Evolutionary conservation across 2,113 vertebrate genomes (phyloP).

Genomic region (Vulpes lagopus): DNA sequence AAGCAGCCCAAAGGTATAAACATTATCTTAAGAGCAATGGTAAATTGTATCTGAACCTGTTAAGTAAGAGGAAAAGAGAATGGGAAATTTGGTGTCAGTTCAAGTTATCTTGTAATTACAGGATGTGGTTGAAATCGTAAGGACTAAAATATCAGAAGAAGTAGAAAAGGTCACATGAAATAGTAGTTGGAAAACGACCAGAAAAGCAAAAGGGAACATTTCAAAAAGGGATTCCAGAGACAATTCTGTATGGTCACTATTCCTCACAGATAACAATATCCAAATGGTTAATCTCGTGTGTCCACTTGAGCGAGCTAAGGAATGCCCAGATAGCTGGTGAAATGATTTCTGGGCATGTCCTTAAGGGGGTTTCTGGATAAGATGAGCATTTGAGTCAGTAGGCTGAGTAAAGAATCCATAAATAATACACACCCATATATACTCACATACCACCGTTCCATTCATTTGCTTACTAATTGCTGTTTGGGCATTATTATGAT

Average conservation of each 20-base stretch:
- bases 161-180: neutral
- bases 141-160: neutral
- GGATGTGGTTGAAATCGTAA: slow-evolving; percentile 24
- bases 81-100: neutral
- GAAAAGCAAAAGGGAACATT: neutral
- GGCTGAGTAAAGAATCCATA: neutral
- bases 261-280: neutral
- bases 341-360: neutral
- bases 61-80: neutral
- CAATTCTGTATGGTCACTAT: neutral
- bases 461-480: neutral
- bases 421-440: neutral
- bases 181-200: neutral
- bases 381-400: neutral
- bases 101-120: neutral
- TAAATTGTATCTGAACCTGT: neutral
- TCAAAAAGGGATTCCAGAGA: neutral
- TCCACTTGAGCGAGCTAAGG: neutral
- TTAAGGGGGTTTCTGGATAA: neutral
- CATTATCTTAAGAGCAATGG: neutral
- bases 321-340: neutral
- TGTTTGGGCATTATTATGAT: neutral
- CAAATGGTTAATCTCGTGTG: neutral
- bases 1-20: neutral
- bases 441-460: neutral